Evolutionary conservation across 1,140 invertebrate species (phyloP).

Genomic region (Amphibalanus amphitrite): DNA sequence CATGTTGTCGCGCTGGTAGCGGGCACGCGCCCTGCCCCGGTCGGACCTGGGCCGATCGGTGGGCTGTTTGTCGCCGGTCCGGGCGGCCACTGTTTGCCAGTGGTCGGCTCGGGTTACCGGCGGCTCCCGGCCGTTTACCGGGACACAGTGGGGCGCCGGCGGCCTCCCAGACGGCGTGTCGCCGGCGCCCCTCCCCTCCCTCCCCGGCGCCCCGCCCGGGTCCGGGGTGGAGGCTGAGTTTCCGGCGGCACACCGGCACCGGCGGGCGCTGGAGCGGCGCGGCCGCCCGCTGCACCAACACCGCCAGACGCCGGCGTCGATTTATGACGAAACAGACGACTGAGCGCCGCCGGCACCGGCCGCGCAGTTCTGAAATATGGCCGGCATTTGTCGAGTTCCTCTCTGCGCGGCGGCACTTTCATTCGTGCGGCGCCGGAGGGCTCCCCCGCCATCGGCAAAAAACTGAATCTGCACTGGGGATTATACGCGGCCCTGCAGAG

Average conservation of each 20-base stretch:
- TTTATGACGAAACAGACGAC: not conserved
- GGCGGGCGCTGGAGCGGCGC: no score
- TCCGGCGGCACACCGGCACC: not conserved
- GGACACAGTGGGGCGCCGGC: no score
- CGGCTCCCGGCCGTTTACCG: no score
- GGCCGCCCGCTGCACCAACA: not conserved
- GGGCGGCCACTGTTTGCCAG: not conserved
- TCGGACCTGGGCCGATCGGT: no score
- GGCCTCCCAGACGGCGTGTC: constrained; percentile 1
- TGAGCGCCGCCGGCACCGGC: no score
- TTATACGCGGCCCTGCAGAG: not conserved
- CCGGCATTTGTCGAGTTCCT: not conserved
- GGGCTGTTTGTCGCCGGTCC: not conserved
- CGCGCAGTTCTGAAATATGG: not conserved
- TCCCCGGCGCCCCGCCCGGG: no score
- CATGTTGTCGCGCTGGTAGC: no score
- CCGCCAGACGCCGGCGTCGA: not conserved
- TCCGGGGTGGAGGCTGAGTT: not conserved
- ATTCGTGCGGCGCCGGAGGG: not conserved
- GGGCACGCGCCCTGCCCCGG: no score
- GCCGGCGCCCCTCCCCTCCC: no score
- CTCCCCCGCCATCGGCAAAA: not conserved
- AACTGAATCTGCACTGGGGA: not conserved
- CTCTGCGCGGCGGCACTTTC: not conserved
- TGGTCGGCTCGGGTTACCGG: no score